Base-by-base conservation (phyloP, 1,140 invertebrate genomes). In the Asobara japonica region DNA sequence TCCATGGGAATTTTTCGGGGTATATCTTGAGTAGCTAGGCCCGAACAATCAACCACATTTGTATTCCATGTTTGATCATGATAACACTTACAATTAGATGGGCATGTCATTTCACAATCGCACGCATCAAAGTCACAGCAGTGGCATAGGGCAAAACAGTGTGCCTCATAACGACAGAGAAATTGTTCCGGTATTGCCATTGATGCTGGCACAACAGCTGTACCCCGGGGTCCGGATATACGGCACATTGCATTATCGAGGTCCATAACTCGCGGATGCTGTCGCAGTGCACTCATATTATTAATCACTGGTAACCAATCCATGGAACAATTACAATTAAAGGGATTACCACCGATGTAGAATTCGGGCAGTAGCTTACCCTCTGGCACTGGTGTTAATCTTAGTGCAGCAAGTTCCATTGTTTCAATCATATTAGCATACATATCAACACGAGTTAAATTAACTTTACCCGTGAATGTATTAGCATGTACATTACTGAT, bases 111-210 rank as follows among this genome's bases (percentile, higher is more conserved):
- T 87, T 97, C 95, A 86, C 96, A 97, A 85, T 97, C 96, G 85
- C 96, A 98, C 60, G 95, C 95, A 82, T 97, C 95, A 82, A 96
- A 97, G 78, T 97, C 96, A 82, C 96, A 97, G 86, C 96, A 98
- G 78, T 96, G 95, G 82, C 96, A 98, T 56, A 97, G 87, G 16
- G 96, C 93, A 85, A 97, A 97, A 88, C 96, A 97, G 86, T 97
- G 96, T 33, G 94, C 94, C 77, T 95, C 93, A 87, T 98, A 98
- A 66, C 91, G 92, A 84, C 96, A 98, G 75, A 98, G 89, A 86
- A 97, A 97, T 79, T 97, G 93, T 77, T 93, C 91, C 0, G 93
- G 89, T 73, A 92, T 91, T 0, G 89, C 87, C 56, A 91, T 83
- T 0, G 89, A 87, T 20, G 91, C 92, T 72, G 93, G 84, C 1